phyloP scores from a whole-genome alignment of 1,140 invertebrate genomes.

The Chlorops oryzae region DNA sequence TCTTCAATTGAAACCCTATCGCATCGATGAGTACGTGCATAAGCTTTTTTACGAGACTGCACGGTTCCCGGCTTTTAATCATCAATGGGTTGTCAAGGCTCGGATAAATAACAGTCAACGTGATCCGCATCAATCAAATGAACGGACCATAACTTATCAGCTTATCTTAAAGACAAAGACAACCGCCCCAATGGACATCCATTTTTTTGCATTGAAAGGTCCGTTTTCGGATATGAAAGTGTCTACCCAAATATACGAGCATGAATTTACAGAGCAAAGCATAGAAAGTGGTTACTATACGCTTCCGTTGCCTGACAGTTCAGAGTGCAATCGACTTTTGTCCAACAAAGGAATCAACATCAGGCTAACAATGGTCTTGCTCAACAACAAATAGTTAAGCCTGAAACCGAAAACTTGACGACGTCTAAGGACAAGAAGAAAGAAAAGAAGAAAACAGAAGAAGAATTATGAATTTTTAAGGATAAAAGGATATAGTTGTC shows the following conservation, averaged over 20 bases:
- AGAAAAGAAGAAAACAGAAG: no score
- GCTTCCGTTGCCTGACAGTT: no score
- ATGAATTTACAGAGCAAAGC: conserved; percentile 74
- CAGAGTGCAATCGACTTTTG: no score
- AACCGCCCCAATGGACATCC: conserved; percentile 62
- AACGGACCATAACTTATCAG: conserved; percentile 83
- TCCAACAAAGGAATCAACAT: no score
- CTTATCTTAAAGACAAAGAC: conserved; percentile 73
- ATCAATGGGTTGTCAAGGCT: conserved; percentile 92
- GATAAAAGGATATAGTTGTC: no score
- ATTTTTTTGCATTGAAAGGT: conserved; percentile 79
- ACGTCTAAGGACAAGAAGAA: no score
- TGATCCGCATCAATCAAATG: conserved; percentile 81
- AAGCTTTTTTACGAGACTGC: conserved; percentile 92
- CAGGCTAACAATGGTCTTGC: no score
- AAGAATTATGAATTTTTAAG: no score
- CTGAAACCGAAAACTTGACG: no score
- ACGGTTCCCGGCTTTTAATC: conserved; percentile 84
- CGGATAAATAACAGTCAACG: conserved; percentile 84
- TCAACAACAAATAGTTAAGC: no score
- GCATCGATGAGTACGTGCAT: conserved; percentile 91
- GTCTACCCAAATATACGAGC: conserved; percentile 70
- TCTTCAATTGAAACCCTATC: conserved; percentile 88
- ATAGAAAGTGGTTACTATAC: no score
- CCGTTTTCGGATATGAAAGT: conserved; percentile 86